Base-by-base conservation (phyloP, 2,113 vertebrate genomes). In the Tonatia bakeri region DNA sequence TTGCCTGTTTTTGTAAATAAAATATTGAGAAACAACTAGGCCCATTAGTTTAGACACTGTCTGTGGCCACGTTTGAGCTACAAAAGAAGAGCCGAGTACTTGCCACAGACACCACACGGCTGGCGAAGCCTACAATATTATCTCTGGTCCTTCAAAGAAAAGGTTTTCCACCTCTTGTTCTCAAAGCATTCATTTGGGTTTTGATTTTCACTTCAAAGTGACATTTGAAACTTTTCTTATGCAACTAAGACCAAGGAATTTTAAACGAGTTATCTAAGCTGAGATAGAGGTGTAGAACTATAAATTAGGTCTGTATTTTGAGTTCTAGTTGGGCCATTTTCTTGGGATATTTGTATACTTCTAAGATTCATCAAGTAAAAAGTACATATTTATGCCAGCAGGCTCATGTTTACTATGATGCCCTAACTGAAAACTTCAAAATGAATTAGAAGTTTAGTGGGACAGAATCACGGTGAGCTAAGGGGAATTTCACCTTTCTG, bases 1-100 rank as follows among this genome's bases (percentile, higher is more conserved):
- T 28, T 73, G 38, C 50, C 76, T 28, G 17, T 36, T 94, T 93
- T 87, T 88, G 22, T 84, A 87, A 87, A 90, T 84, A 77, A 96
- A 94, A 90, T 67, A 45, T 19, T 93, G 56, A 84, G 73, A 80
- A 64, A 67, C 20, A 93, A 77, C 15, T 69, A 76, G 24, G 77
- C 12, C 50, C 33, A 14, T 75, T 43, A 45, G 59, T 67, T 81
- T 40, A 93, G 26, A 79, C 31, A 82, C 0, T 69, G 24, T 52
- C 69, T 81, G 83, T 5, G 43, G 72, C 10, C 38, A 88, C 70
- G 40, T 72, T 72, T 20, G 87, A 82, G 69, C 76, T 56, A 40
- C 38, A 92, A 50, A 1, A 90, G 50, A 24, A 36, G 50, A 83
- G 40, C 4, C 56, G 54, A 56, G 70, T 43, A 64, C 40, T 0